These are phyloP conservation scores for Gallinago undulata DNA, from an alignment of 2,113 vertebrate genomes.

Conservation along the genomic window DNA sequence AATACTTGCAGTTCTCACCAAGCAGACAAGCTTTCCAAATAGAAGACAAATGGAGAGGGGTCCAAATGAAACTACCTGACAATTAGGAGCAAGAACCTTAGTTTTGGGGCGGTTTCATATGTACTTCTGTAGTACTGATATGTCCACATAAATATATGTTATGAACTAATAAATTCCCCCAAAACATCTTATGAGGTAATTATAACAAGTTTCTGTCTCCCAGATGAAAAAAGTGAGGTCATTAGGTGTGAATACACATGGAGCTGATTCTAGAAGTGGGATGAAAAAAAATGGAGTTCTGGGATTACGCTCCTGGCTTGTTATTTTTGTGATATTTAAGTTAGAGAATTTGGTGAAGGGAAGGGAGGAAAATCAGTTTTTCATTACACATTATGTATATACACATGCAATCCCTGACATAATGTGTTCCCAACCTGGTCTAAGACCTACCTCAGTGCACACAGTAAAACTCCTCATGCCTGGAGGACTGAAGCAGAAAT, in stretches of 20 bases:
- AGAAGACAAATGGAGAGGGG: not conserved
- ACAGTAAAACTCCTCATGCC: not conserved
- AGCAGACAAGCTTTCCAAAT: not conserved
- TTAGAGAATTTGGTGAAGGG: not conserved
- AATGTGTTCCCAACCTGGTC: not conserved
- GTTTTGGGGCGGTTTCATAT: not conserved
- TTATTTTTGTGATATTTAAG: not conserved
- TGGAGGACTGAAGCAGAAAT: not conserved
- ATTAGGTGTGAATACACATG: not conserved
- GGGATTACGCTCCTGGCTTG: not conserved
- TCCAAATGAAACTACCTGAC: not conserved
- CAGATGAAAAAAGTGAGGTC: not conserved
- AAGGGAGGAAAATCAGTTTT: not conserved
- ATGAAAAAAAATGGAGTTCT: not conserved
- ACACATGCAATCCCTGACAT: not conserved
- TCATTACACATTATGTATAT: not conserved
- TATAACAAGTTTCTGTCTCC: not conserved
- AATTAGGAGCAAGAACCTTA: not conserved
- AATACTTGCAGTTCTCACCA: not conserved
- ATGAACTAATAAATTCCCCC: not conserved
- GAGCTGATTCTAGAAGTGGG: not conserved
- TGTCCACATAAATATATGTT: not conserved
- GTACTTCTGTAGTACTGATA: not conserved
- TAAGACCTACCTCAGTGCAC: not conserved
- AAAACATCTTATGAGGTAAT: not conserved